Evolutionary conservation across 2,113 vertebrate species (phyloP).

Genomic region (Sinosuthora webbiana): DNA sequence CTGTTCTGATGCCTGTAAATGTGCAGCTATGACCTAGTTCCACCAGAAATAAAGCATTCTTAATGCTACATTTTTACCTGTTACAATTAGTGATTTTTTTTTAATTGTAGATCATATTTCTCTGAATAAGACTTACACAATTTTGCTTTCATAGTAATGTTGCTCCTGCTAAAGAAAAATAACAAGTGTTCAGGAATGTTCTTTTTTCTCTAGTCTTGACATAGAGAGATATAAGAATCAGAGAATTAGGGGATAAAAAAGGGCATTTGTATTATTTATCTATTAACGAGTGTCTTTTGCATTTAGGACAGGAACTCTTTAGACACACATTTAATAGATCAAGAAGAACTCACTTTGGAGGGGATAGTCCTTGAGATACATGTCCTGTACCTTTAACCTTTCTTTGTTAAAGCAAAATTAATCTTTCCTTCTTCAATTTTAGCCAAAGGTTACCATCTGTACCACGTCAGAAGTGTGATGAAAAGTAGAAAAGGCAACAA

Average conservation of each 20-base stretch:
- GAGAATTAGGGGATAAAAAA: neutral
- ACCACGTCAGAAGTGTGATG: neutral
- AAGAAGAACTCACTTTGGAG: neutral
- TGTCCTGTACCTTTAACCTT: neutral
- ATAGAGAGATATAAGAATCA: neutral
- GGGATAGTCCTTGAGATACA: neutral
- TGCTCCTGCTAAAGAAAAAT: neutral
- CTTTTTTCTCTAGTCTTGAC: neutral
- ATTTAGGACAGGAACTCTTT: neutral
- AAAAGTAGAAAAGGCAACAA: neutral
- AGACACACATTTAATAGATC: neutral
- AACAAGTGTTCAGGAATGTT: neutral
- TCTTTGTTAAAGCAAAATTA: neutral
- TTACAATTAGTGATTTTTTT: neutral
- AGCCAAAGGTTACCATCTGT: neutral
- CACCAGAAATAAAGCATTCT: neutral
- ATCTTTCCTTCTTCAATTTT: neutral
- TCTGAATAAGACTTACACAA: neutral
- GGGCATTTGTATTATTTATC: neutral
- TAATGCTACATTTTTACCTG: neutral
- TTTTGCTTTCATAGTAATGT: neutral
- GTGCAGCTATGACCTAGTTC: neutral
- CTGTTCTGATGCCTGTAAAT: neutral
- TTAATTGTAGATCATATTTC: neutral
- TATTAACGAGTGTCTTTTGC: neutral